phyloP scores from a whole-genome alignment of 2,113 vertebrate genomes.

The Cranoglanis bouderius region DNA sequence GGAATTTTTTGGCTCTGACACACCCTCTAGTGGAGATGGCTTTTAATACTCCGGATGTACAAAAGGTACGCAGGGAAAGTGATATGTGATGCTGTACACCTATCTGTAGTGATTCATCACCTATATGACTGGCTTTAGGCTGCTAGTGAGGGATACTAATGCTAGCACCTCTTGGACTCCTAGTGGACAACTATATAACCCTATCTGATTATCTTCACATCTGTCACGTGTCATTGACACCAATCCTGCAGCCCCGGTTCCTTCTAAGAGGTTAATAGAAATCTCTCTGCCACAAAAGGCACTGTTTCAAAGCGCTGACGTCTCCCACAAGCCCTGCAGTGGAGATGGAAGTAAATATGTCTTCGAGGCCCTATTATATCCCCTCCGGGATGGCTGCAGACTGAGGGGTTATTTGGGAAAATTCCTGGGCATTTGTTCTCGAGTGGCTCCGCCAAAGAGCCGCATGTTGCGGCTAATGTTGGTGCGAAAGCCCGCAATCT shows the following conservation, averaged over 20 bases:
- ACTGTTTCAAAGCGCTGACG: conserved; percentile 44
- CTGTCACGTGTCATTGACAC: not conserved
- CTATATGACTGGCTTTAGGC: not conserved
- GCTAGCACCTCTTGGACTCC: not conserved
- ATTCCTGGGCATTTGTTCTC: conserved; percentile 68
- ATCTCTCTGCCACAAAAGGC: conserved; percentile 50
- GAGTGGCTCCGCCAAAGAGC: conserved; percentile 67
- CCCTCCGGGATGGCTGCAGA: conserved; percentile 49
- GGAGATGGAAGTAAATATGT: conserved; percentile 55
- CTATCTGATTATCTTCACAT: conserved; percentile 6
- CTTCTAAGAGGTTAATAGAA: conserved; percentile 58
- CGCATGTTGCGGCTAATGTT: conserved; percentile 66
- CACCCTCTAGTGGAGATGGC: not conserved
- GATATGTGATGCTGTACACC: not conserved
- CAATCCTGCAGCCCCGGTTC: too few relatives aligned
- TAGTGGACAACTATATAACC: conserved; percentile 5
- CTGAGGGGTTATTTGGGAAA: conserved; percentile 76
- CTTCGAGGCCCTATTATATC: conserved; percentile 35
- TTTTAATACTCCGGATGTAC: not conserved
- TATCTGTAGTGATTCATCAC: not conserved
- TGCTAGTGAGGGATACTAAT: not conserved
- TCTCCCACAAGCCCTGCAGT: conserved; percentile 19
- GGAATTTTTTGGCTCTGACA: not conserved
- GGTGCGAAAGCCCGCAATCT: conserved; percentile 75
- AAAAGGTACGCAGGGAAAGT: not conserved